Conservation (phyloP, 2,113 vertebrate species). For the Morone saxatilis region DNA sequence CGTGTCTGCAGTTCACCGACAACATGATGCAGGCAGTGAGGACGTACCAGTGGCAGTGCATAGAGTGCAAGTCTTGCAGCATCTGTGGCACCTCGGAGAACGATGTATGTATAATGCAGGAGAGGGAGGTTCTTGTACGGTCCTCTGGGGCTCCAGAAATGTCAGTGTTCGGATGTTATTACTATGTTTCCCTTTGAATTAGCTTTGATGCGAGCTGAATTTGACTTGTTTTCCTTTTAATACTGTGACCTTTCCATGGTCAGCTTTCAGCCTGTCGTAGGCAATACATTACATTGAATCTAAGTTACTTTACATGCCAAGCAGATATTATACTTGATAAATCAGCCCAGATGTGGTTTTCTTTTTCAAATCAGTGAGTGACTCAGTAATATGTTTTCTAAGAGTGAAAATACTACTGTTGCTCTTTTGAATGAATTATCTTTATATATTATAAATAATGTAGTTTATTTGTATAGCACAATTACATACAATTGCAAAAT, state of each 20-base stretch:
- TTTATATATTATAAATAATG: too few species aligned
- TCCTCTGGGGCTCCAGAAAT: neutral
- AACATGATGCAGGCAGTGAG: constrained; percentile 98
- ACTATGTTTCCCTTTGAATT: neutral
- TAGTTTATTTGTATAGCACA: neutral
- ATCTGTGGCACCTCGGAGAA: constrained; percentile 98
- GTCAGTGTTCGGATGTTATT: neutral
- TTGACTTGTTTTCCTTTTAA: constrained; percentile 6
- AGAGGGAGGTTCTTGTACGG: neutral
- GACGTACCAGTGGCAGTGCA: constrained; percentile 99
- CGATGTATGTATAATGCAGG: constrained; percentile 86
- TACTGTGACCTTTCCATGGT: constrained; percentile 10
- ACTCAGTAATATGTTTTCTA: neutral
- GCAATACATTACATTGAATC: neutral
- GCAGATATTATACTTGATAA: neutral
- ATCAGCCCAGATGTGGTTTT: neutral
- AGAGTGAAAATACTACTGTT: neutral
- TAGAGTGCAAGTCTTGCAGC: constrained; percentile 99
- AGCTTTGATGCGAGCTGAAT: neutral
- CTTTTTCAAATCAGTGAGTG: neutral
- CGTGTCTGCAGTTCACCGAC: constrained; percentile 97
- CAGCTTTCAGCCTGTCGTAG: constrained; percentile 17
- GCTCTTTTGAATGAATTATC: neutral
- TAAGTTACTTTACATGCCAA: neutral
- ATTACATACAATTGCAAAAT: neutral